Conservation (phyloP, 2,888 invertebrate genomes). For the Sinohyriopsis cumingii region DNA sequence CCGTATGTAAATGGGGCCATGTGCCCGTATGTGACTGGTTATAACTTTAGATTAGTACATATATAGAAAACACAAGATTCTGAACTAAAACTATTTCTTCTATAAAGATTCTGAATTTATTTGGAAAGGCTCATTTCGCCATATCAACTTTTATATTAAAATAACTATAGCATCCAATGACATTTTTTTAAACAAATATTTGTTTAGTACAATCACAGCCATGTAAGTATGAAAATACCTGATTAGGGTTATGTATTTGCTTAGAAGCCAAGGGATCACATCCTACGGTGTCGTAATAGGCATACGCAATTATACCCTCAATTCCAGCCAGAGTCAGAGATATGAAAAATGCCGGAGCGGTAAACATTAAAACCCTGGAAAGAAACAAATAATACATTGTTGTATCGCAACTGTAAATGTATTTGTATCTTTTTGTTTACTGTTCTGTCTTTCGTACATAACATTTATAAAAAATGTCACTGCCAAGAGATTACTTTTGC, state of each 20-base stretch:
- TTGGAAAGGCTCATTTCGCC: too few relatives aligned
- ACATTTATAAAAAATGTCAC: neutral
- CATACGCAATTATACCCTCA: conserved; percentile 38
- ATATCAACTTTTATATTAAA: too few relatives aligned
- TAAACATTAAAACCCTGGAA: conserved; percentile 29
- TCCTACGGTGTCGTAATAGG: conserved; percentile 27
- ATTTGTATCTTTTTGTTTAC: neutral
- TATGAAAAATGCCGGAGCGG: conserved; percentile 29
- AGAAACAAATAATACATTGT: neutral
- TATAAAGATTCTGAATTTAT: too few relatives aligned
- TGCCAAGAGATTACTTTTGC: neutral
- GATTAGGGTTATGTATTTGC: conserved; percentile 34
- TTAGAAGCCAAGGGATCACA: conserved; percentile 39
- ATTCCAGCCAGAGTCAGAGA: conserved; percentile 25
- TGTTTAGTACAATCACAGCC: neutral
- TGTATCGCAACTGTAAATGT: neutral
- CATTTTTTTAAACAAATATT: too few relatives aligned
- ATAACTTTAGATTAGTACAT: too few relatives aligned
- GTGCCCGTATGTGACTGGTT: too few relatives aligned
- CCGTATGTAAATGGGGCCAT: too few relatives aligned
- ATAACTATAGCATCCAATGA: too few relatives aligned
- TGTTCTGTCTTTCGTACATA: neutral
- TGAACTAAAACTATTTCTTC: too few relatives aligned
- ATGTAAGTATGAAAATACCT: conserved; percentile 19
- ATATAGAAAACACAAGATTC: too few relatives aligned